Percentiles rank a stretch among this genome's conserved stretches.
Conservation (phyloP, 2,113 vertebrate species). For the Irena cyanogastra region DNA sequence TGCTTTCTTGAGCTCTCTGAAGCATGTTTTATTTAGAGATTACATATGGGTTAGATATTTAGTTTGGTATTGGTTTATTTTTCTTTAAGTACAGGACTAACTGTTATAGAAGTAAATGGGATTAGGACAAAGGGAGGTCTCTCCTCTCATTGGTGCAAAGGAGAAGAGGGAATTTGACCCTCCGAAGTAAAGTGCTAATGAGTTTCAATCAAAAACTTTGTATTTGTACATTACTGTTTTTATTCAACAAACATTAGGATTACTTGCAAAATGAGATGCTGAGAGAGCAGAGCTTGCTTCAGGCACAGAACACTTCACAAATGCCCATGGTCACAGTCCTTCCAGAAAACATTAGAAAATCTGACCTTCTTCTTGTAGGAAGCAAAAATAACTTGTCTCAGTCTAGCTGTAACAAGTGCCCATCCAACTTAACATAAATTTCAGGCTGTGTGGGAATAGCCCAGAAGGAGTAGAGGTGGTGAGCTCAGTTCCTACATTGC, state of each 20-base stretch:
- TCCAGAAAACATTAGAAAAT: neutral
- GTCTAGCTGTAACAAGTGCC: neutral
- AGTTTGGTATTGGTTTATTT: neutral
- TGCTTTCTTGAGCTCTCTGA: neutral
- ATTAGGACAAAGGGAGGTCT: neutral
- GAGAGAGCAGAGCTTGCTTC: neutral
- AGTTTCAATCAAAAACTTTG: neutral
- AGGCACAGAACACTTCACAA: neutral
- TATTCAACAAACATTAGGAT: neutral
- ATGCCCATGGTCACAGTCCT: neutral
- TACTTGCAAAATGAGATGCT: neutral
- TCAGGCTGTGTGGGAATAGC: neutral
- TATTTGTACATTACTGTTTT: neutral
- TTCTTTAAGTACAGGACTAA: neutral
- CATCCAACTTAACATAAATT: neutral
- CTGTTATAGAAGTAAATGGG: neutral
- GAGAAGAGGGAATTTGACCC: neutral
- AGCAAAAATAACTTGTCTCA: neutral
- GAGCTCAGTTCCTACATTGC: neutral
- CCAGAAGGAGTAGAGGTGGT: neutral
- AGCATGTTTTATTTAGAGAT: neutral
- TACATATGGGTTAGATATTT: neutral
- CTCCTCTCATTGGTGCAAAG: rapidly evolving
- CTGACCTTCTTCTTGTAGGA: neutral
- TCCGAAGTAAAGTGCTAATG: neutral